Evolutionary conservation across 2,888 invertebrate species (phyloP).

Genomic region (Rhaphigaster nebulosa): DNA sequence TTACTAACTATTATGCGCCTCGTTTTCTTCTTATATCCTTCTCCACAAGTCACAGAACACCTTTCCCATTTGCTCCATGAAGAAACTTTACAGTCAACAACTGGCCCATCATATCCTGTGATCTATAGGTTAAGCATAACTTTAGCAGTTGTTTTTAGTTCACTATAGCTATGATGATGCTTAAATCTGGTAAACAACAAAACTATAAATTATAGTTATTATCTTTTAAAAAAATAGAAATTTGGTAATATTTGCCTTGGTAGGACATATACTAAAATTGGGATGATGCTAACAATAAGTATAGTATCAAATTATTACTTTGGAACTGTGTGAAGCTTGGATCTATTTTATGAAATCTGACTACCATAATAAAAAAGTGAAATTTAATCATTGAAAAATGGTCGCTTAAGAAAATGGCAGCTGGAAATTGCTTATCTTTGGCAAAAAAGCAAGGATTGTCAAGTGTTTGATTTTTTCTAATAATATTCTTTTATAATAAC

Average conservation of each 20-base stretch:
- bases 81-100: slow-evolving; percentile 76
- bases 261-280: background rate
- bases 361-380: background rate
- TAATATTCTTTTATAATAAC: no score
- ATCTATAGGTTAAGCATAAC: slow-evolving; percentile 7
- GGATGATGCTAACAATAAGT: background rate
- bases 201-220: background rate
- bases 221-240: background rate
- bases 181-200: background rate
- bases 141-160: background rate
- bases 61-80: slow-evolving; percentile 85
- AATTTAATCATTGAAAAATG: background rate
- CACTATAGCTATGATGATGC: background rate
- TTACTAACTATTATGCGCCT: slow-evolving; percentile 71
- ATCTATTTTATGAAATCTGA: no score
- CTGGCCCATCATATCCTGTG: slow-evolving; percentile 66
- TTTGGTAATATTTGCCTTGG: background rate
- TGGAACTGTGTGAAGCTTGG: background rate
- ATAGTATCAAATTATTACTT: background rate
- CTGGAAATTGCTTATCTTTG: no score
- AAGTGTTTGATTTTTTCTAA: no score
- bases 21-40: slow-evolving; percentile 78
- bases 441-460: no score
- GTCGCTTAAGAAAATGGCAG: no score
- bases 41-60: slow-evolving; percentile 81